Evolutionary conservation across 2,888 invertebrate species (phyloP).

Genomic region (Amblyjoppa proteus): DNA sequence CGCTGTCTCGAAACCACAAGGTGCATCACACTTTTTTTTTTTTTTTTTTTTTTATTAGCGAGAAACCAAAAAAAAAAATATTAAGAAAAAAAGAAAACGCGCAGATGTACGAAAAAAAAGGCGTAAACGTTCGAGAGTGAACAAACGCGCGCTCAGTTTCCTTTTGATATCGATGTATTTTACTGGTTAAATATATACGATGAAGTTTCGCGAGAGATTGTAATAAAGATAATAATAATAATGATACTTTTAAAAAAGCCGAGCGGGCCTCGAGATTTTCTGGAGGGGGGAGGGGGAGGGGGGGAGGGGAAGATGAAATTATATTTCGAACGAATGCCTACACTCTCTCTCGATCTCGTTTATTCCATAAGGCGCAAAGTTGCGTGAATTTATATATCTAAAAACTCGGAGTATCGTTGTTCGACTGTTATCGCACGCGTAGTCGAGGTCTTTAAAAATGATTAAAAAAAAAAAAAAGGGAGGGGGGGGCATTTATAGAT

Average conservation of each 20-base stretch:
- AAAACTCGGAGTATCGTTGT: neutral
- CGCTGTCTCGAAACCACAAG: constrained; percentile 20
- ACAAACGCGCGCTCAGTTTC: constrained; percentile 39
- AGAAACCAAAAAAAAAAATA: neutral
- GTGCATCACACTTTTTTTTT: constrained; percentile 44
- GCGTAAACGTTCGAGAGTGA: constrained; percentile 31
- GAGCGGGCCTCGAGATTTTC: constrained; percentile 60
- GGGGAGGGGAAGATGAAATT: constrained; percentile 24
- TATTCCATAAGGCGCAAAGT: neutral
- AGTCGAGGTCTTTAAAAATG: neutral
- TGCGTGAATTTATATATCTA: constrained; percentile 21
- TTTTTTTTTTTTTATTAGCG: constrained; percentile 41
- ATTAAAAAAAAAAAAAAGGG: constrained; percentile 19
- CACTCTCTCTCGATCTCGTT: neutral
- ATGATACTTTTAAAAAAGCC: neutral
- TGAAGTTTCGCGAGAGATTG: constrained; percentile 42
- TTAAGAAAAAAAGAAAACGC: neutral
- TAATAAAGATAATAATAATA: constrained; percentile 38
- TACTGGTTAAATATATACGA: constrained; percentile 30
- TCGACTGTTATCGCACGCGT: constrained; percentile 1
- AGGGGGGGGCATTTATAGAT: constrained; percentile 11
- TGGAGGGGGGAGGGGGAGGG: neutral
- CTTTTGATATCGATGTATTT: constrained; percentile 63
- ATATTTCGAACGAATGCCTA: constrained; percentile 21
- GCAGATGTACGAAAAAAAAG: constrained; percentile 27